Conservation (phyloP, 2,888 invertebrate species). For the Nebria salina region DNA sequence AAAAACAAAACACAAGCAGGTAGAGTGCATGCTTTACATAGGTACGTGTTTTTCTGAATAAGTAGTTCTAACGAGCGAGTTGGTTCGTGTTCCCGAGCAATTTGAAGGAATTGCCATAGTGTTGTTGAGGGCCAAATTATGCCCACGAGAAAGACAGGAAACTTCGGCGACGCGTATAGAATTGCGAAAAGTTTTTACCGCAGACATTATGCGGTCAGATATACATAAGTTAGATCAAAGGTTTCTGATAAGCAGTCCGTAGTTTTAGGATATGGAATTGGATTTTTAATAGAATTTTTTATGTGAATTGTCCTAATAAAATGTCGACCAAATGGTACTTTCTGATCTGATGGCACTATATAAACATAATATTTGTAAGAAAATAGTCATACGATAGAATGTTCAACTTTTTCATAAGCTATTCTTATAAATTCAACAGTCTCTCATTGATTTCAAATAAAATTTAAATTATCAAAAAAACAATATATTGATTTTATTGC, state of each 20-base stretch:
- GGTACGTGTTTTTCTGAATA: constrained; percentile 31
- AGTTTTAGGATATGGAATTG: constrained; percentile 19
- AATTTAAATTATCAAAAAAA: no score
- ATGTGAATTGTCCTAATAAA: constrained; percentile 12
- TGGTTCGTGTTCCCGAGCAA: constrained; percentile 30
- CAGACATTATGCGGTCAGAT: constrained; percentile 33
- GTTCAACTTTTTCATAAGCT: not conserved
- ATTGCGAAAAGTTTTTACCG: constrained; percentile 28
- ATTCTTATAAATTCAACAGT: not conserved
- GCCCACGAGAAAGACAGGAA: constrained; percentile 37
- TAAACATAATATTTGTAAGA: not conserved
- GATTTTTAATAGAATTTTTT: constrained; percentile 45
- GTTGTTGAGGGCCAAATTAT: constrained; percentile 43
- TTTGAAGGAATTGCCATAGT: constrained; percentile 41
- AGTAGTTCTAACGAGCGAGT: constrained; percentile 39
- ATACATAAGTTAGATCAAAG: constrained; percentile 45
- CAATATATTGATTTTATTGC: no score
- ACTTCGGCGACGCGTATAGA: constrained; percentile 27
- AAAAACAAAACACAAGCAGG: constrained; percentile 7
- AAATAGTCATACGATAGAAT: not conserved
- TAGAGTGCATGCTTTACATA: not conserved
- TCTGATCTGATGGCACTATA: not conserved
- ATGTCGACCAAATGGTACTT: not conserved
- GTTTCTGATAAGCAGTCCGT: constrained; percentile 30
- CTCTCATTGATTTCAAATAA: no score